phyloP scores from a whole-genome alignment of 2,888 invertebrate genomes.

The Dolichomitus sp. region DNA sequence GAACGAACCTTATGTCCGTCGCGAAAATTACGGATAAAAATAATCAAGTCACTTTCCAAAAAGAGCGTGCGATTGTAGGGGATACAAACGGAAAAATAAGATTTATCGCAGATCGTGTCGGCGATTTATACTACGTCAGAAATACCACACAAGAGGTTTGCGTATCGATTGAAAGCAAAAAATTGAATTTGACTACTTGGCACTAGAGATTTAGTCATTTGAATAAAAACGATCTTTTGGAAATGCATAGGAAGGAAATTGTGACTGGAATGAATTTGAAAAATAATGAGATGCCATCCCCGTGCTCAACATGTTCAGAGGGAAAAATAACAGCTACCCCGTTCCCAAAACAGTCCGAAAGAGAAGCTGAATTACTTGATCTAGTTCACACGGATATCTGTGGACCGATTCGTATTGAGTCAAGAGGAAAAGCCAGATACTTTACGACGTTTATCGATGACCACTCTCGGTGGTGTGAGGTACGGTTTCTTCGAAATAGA shows the following conservation, averaged over 20 bases:
- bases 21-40: constrained; percentile 65
- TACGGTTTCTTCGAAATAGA: background rate
- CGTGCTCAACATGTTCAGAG: background rate
- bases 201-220: background rate
- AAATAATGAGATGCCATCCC: background rate
- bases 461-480: no score
- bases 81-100: constrained; percentile 30
- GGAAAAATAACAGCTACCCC: constrained; percentile 1
- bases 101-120: constrained; percentile 15
- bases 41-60: constrained; percentile 54
- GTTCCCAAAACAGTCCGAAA: constrained; percentile 7
- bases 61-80: constrained; percentile 42
- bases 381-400: background rate
- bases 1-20: constrained; percentile 68
- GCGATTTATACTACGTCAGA: constrained; percentile 61
- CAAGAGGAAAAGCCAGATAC: no score
- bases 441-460: no score
- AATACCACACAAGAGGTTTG: constrained; percentile 1
- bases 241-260: background rate
- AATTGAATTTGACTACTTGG: constrained; percentile 1
- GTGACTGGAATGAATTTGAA: no score
- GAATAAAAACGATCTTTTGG: no score
- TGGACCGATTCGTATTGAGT: no score
- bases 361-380: background rate
- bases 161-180: background rate